Evolutionary conservation across 2,113 vertebrate genomes (phyloP).

Genomic region (Neolamprologus sp.): DNA sequence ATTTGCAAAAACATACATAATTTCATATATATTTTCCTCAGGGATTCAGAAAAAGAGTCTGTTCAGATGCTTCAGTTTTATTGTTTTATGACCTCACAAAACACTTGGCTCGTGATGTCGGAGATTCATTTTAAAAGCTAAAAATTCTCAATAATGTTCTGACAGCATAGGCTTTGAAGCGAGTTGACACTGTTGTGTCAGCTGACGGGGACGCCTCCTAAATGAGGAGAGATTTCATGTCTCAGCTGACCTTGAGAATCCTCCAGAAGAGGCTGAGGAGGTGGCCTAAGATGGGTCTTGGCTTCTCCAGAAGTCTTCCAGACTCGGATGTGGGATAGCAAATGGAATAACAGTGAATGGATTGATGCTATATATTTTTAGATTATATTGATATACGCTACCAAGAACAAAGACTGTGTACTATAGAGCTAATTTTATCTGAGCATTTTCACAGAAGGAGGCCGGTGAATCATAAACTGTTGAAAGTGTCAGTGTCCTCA

Average conservation of each 20-base stretch:
- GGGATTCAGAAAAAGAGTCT: background rate
- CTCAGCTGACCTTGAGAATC: background rate
- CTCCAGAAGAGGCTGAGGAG: background rate
- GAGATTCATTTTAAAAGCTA: background rate
- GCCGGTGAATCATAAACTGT: background rate
- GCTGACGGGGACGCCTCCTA: background rate
- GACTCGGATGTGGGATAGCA: background rate
- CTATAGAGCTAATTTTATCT: background rate
- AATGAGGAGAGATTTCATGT: background rate
- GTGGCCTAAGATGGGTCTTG: background rate
- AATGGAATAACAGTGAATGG: background rate
- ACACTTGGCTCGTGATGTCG: rapidly evolving
- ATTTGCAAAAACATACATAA: background rate
- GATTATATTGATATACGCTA: background rate
- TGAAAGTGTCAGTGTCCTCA: background rate
- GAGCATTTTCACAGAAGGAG: background rate
- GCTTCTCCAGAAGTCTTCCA: background rate
- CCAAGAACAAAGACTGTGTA: background rate
- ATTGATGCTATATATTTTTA: background rate
- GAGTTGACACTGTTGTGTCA: background rate
- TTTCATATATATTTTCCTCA: background rate
- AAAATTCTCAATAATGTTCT: background rate
- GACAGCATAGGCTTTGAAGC: background rate
- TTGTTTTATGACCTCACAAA: background rate
- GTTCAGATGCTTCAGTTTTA: background rate